A percentile compares a stretch with the other conserved stretches of the same genome.
Evolutionary conservation across 2,113 vertebrate species (phyloP).

Genomic region (Rhabdomys dilectus): DNA sequence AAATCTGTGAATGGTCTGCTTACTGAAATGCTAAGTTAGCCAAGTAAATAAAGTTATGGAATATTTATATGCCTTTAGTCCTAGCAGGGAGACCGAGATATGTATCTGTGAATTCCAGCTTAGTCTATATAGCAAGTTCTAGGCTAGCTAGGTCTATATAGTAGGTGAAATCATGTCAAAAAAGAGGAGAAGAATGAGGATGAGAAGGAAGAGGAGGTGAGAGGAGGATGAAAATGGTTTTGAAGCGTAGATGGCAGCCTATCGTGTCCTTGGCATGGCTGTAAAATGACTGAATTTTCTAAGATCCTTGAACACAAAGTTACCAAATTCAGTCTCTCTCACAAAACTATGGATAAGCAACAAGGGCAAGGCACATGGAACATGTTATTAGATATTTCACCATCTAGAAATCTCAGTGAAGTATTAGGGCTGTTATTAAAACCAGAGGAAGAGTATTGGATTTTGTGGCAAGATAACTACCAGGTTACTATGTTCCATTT

Average conservation of each 20-base stretch:
- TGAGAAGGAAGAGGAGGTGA: not conserved
- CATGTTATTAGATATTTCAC: not conserved
- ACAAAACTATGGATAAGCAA: not conserved
- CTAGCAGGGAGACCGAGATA: not conserved
- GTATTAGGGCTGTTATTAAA: conserved; percentile 36
- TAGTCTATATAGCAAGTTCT: not conserved
- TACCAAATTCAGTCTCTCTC: not conserved
- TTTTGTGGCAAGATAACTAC: not conserved
- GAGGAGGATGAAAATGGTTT: not conserved
- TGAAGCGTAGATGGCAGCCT: not conserved
- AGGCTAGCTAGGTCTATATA: not conserved
- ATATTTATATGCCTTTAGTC: not conserved
- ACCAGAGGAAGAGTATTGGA: conserved; percentile 30
- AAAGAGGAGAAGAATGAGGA: not conserved
- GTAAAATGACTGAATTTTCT: not conserved
- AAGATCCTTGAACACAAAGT: not conserved
- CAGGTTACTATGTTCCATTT: conserved; percentile 9
- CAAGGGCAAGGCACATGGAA: not conserved
- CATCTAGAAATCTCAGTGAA: conserved; percentile 35
- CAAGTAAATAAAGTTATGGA: not conserved
- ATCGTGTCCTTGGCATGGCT: not conserved
- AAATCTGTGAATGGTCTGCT: not conserved
- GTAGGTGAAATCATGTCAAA: not conserved
- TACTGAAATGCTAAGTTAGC: not conserved
- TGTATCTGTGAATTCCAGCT: not conserved